Base-by-base conservation (phyloP, 2,113 vertebrate species). In the Felis chaus region DNA sequence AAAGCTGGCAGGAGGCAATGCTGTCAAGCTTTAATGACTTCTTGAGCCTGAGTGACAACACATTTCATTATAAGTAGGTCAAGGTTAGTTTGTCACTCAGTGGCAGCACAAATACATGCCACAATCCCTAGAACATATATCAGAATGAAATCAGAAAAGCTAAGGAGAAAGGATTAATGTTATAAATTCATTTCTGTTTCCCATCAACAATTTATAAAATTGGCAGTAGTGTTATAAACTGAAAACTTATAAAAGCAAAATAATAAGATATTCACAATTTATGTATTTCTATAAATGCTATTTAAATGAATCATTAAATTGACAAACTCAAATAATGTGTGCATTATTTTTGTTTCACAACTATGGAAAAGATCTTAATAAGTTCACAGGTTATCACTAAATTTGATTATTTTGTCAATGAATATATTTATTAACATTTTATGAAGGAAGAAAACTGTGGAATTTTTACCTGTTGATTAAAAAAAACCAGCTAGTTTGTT, bases 11-110 rank as follows among this genome's bases (percentile, higher is more conserved):
- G 88, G 93, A 95, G 53, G 89, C 85, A 94, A 92, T 45, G 68
- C 95, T 97, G 97, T 97, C 96, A 87, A 96, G 53, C 83, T 97
- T 96, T 98, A 97, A 98, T 97, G 95, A 96, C 96, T 98, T 95
- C 88, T 95, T 95, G 83, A 95, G 95, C 69, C 95, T 95, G 96
- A 98, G 66, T 97, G 97, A 97, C 97, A 97, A 96, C 68, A 96
- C 74, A 79, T 95, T 96, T 96, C 95, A 97, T 94, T 97, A 61
- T 81, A 98, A 97, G 78, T 94, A 97, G 97, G 98, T 98, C 96
- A 98, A 98, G 96, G 96, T 97, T 96, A 98, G 79, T 53, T 87
- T 97, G 81, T 82, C 88, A 61, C 73, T 96, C 71, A 74, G 45
- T 79, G 57, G 45, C 63, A 91, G 39, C 27, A 78, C 23, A 82